These are phyloP conservation scores for Empis stercorea DNA, from an alignment of 2,888 invertebrate species.

Conservation along the genomic window DNA sequence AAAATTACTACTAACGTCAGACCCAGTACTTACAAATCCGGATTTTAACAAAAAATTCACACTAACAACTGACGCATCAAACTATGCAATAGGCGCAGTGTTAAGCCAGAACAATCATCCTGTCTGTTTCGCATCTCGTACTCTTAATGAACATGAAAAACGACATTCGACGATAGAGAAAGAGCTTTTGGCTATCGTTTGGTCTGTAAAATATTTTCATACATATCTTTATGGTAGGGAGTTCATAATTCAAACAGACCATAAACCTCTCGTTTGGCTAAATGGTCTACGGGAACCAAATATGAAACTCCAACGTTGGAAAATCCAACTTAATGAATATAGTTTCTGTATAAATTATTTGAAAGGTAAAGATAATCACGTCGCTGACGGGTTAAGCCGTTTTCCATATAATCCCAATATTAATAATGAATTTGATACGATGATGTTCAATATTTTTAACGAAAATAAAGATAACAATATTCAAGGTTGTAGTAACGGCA, in stretches of 20 bases:
- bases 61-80: constrained; percentile 3
- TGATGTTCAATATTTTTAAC: neutral
- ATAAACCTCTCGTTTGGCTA: constrained; percentile 8
- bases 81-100: constrained; percentile 3
- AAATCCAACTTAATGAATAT: neutral
- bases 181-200: constrained; percentile 6
- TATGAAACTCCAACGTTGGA: neutral
- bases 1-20: neutral
- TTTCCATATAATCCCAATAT: neutral
- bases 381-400: constrained; percentile 1
- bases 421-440: neutral
- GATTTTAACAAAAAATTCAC: constrained; percentile 3
- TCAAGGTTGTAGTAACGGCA: neutral
- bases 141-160: constrained; percentile 5
- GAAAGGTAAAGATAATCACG: constrained; percentile 4
- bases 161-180: constrained; percentile 7
- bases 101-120: constrained; percentile 3
- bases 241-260: constrained; percentile 6
- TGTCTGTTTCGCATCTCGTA: constrained; percentile 4
- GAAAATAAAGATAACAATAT: neutral
- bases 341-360: constrained; percentile 1
- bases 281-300: neutral
- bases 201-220: constrained; percentile 5
- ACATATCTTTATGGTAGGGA: constrained; percentile 7
- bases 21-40: constrained; percentile 1